phyloP scores from a whole-genome alignment of 2,888 invertebrate species.

The Melinopterus prodromus region DNA sequence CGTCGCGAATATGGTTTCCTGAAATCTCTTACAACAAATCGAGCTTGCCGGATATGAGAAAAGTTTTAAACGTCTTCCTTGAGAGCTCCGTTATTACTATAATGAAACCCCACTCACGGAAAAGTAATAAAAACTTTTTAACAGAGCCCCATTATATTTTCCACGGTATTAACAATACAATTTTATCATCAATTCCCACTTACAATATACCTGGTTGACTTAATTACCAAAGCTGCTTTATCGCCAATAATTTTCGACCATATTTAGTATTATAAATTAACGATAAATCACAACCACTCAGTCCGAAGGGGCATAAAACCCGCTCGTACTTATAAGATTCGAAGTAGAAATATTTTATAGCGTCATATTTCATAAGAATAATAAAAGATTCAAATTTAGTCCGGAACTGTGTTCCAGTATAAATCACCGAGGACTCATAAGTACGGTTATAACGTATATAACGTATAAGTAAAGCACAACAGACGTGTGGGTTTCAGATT shows the following conservation, averaged over 20 bases:
- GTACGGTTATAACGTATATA: not conserved
- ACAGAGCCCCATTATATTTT: not conserved
- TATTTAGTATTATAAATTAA: not conserved
- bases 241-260: not conserved
- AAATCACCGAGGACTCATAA: not conserved
- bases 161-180: not conserved
- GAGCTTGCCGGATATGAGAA: not conserved
- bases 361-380: not conserved
- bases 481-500: no score
- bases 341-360: not conserved
- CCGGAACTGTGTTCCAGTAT: not conserved
- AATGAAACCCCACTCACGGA: not conserved
- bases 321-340: not conserved
- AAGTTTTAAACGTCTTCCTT: not conserved
- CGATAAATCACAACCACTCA: not conserved
- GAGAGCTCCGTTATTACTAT: not conserved
- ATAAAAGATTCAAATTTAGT: not conserved
- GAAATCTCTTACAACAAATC: not conserved
- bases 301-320: not conserved
- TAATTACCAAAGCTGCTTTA: not conserved
- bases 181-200: not conserved
- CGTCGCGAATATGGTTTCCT: not conserved
- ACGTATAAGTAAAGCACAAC: no score
- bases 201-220: not conserved
- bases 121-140: constrained; percentile 4